phyloP scores from a whole-genome alignment of 2,113 vertebrate species.

The Machaerirhynchus nigripectus region DNA sequence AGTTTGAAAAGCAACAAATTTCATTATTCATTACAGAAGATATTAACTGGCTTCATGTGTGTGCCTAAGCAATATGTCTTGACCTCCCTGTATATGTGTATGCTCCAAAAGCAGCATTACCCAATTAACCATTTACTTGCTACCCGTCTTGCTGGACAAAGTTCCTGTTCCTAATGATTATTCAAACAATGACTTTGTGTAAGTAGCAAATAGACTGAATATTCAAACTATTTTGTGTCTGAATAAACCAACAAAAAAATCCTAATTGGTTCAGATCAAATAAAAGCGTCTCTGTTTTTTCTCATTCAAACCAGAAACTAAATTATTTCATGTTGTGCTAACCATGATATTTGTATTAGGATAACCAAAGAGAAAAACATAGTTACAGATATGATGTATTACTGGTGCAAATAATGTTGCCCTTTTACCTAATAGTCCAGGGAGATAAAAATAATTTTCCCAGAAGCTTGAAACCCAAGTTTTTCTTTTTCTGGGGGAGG shows the following conservation, averaged over 20 bases:
- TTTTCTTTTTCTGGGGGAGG: not conserved
- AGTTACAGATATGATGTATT: not conserved
- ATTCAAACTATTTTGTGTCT: not conserved
- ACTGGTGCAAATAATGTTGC: not conserved
- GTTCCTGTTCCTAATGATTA: not conserved
- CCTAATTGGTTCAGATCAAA: not conserved
- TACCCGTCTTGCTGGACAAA: not conserved
- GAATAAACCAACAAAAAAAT: not conserved
- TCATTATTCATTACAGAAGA: not conserved
- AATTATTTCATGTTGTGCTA: constrained; percentile 7
- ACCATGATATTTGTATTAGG: not conserved
- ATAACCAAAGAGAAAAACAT: not conserved
- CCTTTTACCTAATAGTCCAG: not conserved
- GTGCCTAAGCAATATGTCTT: not conserved
- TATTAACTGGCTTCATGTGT: not conserved
- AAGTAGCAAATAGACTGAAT: not conserved
- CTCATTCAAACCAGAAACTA: not conserved
- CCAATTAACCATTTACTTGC: not conserved
- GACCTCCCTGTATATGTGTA: not conserved
- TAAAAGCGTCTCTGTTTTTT: not conserved
- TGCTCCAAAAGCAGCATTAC: not conserved
- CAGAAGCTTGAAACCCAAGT: not conserved
- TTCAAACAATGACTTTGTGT: not conserved
- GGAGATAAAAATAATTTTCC: not conserved
- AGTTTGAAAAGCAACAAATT: not conserved